Evolutionary conservation across 2,797 vertebrate species (phyloP), one percentile per base, ranked within the genome.

Genomic region (Chiroxiphia lanceolata): DNA sequence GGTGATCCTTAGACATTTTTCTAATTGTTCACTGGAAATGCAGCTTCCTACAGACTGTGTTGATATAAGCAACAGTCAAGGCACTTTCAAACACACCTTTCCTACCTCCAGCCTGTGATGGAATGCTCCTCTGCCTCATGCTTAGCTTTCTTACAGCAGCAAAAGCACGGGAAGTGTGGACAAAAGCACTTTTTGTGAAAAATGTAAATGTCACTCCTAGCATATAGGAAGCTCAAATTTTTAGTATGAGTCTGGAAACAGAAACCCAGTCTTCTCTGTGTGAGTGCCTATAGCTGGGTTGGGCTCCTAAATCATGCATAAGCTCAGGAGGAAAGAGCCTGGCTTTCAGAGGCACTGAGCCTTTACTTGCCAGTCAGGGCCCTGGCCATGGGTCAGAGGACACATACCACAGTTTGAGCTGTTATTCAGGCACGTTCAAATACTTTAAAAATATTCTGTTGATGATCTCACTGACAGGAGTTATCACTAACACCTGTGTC

Each of bases 311-410:
- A 77, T 42, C 53, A 63, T 2, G 0, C 6, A 3, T 1, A 36
- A 40, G 16, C 48, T 92, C 15, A 76, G 38, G 38, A 89, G 31
- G 9, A 53, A 93, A 70, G 45, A 47, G 11, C 29, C 44, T 63
- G 36, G 36, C 68, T 70, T 70, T 80, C 74, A 69, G 60, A 77
- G 60, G 44, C 2, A 2, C 59, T 89, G 63, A 22, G 15, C 38
- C 61, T 64, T 33, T 47, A 56, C 40, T 56, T 83, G 64, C 38
- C 29, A 40, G 70, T 74, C 26, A 67, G 16, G 42, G 47, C 42
- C 89, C 77, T 44, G 69, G 75, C 42, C 50, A 50, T 15, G 33
- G 78, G 87, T 91, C 47, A 54, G 22, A 94, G 85, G 69, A 93
- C 69, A 72, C 6, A 5, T 19, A 83, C 21, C 23, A 45, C 0